Conservation (phyloP, 1,140 invertebrate species). For the Neotoxoptera formosana region DNA sequence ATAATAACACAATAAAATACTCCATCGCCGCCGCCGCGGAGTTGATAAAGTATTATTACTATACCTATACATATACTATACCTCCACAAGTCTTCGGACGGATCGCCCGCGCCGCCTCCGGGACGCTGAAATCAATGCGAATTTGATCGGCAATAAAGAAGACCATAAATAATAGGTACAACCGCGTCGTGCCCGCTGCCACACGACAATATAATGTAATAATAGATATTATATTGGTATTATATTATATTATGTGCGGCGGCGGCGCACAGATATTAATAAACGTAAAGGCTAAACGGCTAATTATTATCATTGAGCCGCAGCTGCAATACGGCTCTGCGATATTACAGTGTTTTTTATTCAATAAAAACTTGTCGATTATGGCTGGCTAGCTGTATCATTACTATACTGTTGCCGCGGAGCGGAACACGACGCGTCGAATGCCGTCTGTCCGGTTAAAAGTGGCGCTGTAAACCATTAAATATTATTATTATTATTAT, state of each 20-base stretch:
- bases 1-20: not conserved
- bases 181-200: no score
- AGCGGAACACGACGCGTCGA: not conserved
- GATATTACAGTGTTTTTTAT: not conserved
- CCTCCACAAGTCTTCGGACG: not conserved
- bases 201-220: not conserved
- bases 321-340: not conserved
- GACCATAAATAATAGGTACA: not conserved
- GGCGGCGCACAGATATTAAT: not conserved
- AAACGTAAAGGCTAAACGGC: slow-evolving; percentile 5
- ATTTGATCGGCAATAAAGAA: not conserved
- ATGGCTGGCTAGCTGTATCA: no score
- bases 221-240: not conserved
- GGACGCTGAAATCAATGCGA: not conserved
- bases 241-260: not conserved
- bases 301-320: not conserved
- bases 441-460: not conserved
- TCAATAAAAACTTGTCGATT: slow-evolving; percentile 2
- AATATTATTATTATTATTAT: no score
- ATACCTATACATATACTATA: no score
- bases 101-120: no score
- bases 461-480: not conserved
- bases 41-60: not conserved
- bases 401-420: not conserved
- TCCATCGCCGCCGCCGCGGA: no score